These are phyloP conservation scores for Tolypeutes matacus DNA, from an alignment of 2,797 vertebrate genomes.

Conservation along the genomic window DNA sequence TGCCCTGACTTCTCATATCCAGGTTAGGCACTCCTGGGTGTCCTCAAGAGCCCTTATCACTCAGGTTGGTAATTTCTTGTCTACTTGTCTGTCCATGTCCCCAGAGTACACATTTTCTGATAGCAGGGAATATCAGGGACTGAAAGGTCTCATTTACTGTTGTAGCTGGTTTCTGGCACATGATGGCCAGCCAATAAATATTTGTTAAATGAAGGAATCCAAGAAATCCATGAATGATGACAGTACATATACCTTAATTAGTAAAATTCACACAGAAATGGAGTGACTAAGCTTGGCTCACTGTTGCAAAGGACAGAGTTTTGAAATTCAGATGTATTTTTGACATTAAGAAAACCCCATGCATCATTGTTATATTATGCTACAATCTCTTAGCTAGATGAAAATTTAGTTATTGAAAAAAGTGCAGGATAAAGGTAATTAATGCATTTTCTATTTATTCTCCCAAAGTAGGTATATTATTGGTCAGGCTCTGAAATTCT, in stretches of 20 bases:
- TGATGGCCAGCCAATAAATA: background rate
- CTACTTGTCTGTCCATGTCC: background rate
- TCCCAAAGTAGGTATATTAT: background rate
- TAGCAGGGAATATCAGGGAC: background rate
- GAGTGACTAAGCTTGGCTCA: background rate
- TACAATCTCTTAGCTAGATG: background rate
- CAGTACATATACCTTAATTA: background rate
- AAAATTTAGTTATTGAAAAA: constrained; percentile 22
- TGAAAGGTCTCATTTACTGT: background rate
- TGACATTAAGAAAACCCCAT: background rate
- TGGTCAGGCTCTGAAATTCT: background rate
- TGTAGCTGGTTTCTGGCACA: background rate
- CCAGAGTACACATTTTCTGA: background rate
- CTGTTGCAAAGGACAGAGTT: constrained; percentile 10
- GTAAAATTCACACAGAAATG: background rate
- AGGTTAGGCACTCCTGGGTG: rapidly evolving
- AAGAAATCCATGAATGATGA: background rate
- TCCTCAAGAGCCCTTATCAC: background rate
- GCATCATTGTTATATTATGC: constrained; percentile 5
- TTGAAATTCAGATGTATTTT: constrained; percentile 45
- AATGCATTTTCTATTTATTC: constrained; percentile 21
- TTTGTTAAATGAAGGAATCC: constrained; percentile 20
- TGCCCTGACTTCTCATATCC: background rate
- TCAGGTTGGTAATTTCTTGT: background rate
- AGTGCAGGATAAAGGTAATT: background rate